Conservation (phyloP, 1,140 invertebrate genomes). For the Micrasema longulum region DNA sequence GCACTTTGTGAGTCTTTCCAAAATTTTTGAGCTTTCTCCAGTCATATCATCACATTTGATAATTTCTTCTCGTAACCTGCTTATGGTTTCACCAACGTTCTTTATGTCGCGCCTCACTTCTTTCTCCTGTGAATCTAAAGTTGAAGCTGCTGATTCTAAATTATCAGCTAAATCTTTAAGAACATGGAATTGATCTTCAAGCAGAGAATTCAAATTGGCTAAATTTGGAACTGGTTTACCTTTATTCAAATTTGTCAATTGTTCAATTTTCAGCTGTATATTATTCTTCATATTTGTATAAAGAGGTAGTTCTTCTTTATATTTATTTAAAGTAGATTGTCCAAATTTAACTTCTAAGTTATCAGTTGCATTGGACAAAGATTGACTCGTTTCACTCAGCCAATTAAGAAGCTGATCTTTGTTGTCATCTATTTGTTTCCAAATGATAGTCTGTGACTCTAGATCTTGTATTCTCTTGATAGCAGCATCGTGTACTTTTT, state of each 20-base stretch:
- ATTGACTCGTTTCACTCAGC: conserved; percentile 83
- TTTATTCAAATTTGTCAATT: conserved; percentile 84
- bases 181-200: conserved; percentile 84
- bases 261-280: conserved; percentile 82
- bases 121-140: conserved; percentile 80
- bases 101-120: conserved; percentile 79
- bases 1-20: conserved; percentile 81
- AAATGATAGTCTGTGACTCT: conserved; percentile 89
- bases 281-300: conserved; percentile 81
- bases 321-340: conserved; percentile 81
- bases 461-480: conserved; percentile 80
- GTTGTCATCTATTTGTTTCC: conserved; percentile 90
- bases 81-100: conserved; percentile 74
- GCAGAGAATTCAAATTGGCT: conserved; percentile 73
- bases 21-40: conserved; percentile 86
- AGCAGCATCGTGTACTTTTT: conserved; percentile 77
- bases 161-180: conserved; percentile 80
- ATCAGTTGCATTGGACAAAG: conserved; percentile 78
- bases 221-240: conserved; percentile 78
- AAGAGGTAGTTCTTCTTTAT: conserved; percentile 86
- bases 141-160: conserved; percentile 78
- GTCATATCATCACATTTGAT: conserved; percentile 93
- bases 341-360: conserved; percentile 85
- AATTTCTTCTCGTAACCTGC: conserved; percentile 84
- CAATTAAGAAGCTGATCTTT: conserved; percentile 87